Percentiles rank a stretch among this genome's conserved stretches.
phyloP scores from a whole-genome alignment of 2,888 invertebrate species.

The Drosophila stalkeri region DNA sequence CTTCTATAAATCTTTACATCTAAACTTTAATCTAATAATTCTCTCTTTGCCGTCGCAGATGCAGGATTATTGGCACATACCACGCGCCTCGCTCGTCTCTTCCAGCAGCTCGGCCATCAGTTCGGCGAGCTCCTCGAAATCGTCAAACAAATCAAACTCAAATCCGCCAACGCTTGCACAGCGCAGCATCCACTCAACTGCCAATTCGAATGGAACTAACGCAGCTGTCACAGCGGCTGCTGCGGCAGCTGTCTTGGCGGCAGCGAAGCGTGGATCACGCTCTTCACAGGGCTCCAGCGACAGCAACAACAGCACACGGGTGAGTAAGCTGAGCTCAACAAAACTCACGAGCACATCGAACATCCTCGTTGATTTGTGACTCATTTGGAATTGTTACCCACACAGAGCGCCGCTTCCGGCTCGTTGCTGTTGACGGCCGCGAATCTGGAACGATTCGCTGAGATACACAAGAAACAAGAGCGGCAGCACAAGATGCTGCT shows the following conservation, averaged over 20 bases:
- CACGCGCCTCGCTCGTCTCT: constrained; percentile 90
- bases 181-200: constrained; percentile 44
- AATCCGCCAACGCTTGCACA: constrained; percentile 77
- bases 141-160: constrained; percentile 81
- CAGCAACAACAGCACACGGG: constrained; percentile 92
- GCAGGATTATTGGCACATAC: constrained; percentile 91
- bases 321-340: constrained; percentile 85
- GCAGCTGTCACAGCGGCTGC: constrained; percentile 74
- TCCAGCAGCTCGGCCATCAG: constrained; percentile 79
- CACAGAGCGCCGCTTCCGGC: constrained; percentile 92
- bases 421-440: constrained; percentile 92
- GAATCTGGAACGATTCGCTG: constrained; percentile 87
- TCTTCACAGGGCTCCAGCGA: constrained; percentile 90
- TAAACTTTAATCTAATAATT: neutral
- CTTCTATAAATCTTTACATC: neutral
- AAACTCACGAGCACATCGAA: neutral
- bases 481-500: constrained; percentile 69
- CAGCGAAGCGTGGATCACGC: constrained; percentile 86
- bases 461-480: constrained; percentile 86
- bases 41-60: constrained; percentile 71
- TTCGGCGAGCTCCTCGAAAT: constrained; percentile 77
- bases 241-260: constrained; percentile 72
- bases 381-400: constrained; percentile 17
- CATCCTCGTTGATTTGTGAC: constrained; percentile 12
- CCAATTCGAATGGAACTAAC: constrained; percentile 56